phyloP scores from a whole-genome alignment of 1,140 invertebrate genomes.

The Harlomillsia oculata region DNA sequence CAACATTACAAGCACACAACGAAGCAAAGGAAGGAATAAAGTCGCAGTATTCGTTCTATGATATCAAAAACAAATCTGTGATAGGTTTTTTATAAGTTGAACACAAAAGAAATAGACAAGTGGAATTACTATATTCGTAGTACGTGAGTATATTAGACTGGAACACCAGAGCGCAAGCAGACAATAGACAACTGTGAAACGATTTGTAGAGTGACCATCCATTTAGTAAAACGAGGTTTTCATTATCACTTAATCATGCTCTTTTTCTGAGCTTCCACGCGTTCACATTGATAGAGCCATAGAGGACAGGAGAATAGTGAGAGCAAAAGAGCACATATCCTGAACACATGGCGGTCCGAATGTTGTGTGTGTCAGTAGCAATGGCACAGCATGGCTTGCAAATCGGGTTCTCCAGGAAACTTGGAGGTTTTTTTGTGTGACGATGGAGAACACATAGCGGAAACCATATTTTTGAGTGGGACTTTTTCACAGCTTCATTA shows the following conservation, averaged over 20 bases:
- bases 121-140: too few relatives aligned
- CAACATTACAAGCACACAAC: too few relatives aligned
- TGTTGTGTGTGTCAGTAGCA: too few relatives aligned
- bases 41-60: too few relatives aligned
- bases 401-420: constrained; percentile 32
- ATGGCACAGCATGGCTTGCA: too few relatives aligned
- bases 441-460: constrained; percentile 22
- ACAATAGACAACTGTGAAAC: too few relatives aligned
- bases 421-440: constrained; percentile 3
- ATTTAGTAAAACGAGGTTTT: constrained; percentile 27
- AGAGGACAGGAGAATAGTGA: neutral
- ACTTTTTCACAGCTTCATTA: constrained; percentile 35
- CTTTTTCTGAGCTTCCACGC: neutral
- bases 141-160: too few relatives aligned
- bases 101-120: too few relatives aligned
- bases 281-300: constrained; percentile 2
- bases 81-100: too few relatives aligned
- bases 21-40: too few relatives aligned
- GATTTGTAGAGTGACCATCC: constrained; percentile 20
- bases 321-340: constrained; percentile 14
- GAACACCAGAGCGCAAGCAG: too few relatives aligned
- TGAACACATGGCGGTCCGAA: constrained; percentile 25
- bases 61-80: too few relatives aligned
- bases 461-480: constrained; percentile 33
- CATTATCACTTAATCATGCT: constrained; percentile 33